Evolutionary conservation across 1,140 invertebrate species (phyloP).

Genomic region (Sesamia nonagrioides): DNA sequence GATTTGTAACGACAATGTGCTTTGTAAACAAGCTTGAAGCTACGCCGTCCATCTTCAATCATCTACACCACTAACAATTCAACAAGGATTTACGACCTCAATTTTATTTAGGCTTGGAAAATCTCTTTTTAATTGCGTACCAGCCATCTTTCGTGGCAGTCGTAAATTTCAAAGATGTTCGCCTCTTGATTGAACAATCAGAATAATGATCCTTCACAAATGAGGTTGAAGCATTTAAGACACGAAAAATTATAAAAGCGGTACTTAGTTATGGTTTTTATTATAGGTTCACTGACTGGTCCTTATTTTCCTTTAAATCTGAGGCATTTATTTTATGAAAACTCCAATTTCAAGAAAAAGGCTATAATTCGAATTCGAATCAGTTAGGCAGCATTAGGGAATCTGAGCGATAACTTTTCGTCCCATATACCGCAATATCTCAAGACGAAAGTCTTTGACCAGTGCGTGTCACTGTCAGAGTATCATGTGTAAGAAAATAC

Average conservation of each 20-base stretch:
- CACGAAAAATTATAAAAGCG: neutral
- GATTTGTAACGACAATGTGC: conserved; percentile 19
- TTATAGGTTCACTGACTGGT: conserved; percentile 9
- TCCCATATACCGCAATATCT: too few species aligned
- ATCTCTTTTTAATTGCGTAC: conserved; percentile 52
- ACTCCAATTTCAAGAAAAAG: too few species aligned
- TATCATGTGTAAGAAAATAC: too few species aligned
- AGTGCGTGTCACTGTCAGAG: too few species aligned
- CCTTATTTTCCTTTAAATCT: neutral
- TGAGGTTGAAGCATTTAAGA: conserved; percentile 34
- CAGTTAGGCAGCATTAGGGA: too few species aligned
- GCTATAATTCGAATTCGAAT: too few species aligned
- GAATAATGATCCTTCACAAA: conserved; percentile 47
- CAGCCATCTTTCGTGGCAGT: neutral
- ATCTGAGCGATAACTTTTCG: too few species aligned
- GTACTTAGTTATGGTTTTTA: neutral
- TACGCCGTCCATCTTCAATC: neutral
- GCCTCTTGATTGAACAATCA: conserved; percentile 39
- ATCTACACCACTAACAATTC: neutral
- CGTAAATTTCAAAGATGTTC: conserved; percentile 44
- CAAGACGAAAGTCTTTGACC: too few species aligned
- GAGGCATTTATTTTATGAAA: neutral
- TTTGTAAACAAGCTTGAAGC: conserved; percentile 5
- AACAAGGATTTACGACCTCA: conserved; percentile 33
- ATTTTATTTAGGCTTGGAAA: conserved; percentile 28